These are phyloP conservation scores for Lasiurus cinereus DNA, from an alignment of 2,113 vertebrate genomes.

Conservation along the genomic window DNA sequence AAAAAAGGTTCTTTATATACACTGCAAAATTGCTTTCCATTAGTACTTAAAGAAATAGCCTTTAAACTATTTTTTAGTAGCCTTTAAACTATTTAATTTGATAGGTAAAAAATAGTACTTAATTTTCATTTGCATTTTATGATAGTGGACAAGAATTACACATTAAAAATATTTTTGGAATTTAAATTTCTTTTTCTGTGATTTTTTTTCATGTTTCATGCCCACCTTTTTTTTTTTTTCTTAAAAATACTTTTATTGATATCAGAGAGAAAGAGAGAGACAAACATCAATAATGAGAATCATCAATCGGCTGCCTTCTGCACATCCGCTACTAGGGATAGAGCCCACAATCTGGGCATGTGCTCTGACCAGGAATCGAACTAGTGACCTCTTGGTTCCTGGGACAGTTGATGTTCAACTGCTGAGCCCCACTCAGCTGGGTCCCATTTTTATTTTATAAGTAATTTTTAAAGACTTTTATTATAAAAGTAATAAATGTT, in stretches of 20 bases:
- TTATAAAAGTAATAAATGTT: background rate
- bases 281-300: too few relatives aligned
- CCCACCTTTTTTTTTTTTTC: background rate
- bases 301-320: too few relatives aligned
- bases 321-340: too few relatives aligned
- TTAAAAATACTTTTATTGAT: too few relatives aligned
- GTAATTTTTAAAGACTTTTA: background rate
- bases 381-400: too few relatives aligned
- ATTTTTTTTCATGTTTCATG: background rate
- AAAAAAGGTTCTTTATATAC: background rate
- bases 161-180: background rate
- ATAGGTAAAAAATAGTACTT: background rate
- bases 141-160: background rate
- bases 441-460: background rate
- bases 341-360: too few relatives aligned
- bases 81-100: background rate
- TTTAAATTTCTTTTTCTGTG: background rate
- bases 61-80: background rate
- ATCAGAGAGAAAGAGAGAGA: too few relatives aligned
- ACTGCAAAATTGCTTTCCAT: background rate
- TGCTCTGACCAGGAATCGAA: too few relatives aligned
- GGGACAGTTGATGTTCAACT: too few relatives aligned
- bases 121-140: slow-evolving; percentile 23
- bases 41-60: background rate
- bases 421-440: too few relatives aligned